A percentile compares a stretch with the other conserved stretches of the same genome.
These are phyloP conservation scores for Paradisaea rubra DNA, from an alignment of 2,113 vertebrate genomes.

Conservation along the genomic window DNA sequence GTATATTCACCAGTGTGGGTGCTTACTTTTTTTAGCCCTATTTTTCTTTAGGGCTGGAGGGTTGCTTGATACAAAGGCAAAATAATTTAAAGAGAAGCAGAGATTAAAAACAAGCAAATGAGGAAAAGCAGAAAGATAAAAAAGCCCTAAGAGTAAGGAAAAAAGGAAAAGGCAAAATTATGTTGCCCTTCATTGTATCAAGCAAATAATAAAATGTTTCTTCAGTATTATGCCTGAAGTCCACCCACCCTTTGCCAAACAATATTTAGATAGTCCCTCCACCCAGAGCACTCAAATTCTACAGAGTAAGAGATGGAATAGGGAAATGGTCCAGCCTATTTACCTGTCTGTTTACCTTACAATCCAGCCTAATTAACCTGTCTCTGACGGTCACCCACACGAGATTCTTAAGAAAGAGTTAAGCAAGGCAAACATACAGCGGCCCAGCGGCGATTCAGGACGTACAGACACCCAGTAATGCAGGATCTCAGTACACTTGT, in stretches of 20 bases:
- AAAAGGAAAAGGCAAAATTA: neutral
- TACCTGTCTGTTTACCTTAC: too few species aligned
- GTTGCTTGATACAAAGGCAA: neutral
- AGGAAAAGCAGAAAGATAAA: neutral
- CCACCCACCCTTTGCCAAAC: neutral
- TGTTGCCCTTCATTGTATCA: neutral
- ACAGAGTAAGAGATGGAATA: neutral
- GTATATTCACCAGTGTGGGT: neutral
- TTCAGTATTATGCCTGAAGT: neutral
- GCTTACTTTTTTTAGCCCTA: neutral
- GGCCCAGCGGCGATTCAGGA: neutral
- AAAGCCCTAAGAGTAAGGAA: neutral
- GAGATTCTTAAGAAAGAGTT: neutral
- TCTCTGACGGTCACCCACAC: neutral
- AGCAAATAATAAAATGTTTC: neutral
- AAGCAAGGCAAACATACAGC: neutral
- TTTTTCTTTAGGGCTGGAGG: neutral
- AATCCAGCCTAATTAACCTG: neutral
- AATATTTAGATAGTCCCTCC: neutral
- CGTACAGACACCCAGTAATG: neutral
- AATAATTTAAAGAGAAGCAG: neutral
- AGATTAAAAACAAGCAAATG: neutral
- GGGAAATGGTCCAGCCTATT: neutral
- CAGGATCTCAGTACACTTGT: neutral
- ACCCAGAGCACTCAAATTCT: neutral